Percentiles rank a stretch among this genome's conserved stretches.
Evolutionary conservation across 2,113 vertebrate genomes (phyloP).

Genomic region (Phalacrocorax pelagicus): DNA sequence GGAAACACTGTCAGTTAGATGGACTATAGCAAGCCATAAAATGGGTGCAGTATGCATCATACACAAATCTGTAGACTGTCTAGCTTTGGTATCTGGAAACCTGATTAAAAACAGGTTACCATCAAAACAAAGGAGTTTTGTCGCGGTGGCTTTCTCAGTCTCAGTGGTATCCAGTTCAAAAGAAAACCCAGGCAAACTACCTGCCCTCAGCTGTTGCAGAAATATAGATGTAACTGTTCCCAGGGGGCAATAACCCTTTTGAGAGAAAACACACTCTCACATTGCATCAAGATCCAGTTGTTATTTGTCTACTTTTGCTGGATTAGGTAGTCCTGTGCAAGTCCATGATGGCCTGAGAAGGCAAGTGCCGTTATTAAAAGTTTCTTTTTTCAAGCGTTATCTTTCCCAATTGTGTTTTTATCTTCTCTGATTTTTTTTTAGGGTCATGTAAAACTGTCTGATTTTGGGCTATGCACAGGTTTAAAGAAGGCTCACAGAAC

Average conservation of each 20-base stretch:
- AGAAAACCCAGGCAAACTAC: neutral
- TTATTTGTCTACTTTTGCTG: neutral
- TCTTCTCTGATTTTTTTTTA: conserved; percentile 49
- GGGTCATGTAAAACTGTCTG: conserved; percentile 97
- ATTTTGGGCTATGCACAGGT: conserved; percentile 97
- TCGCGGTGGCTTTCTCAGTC: neutral
- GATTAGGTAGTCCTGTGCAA: neutral
- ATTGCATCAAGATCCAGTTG: neutral
- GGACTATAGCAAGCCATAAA: neutral
- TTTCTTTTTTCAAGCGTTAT: neutral
- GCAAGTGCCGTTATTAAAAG: neutral
- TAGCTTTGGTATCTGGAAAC: neutral
- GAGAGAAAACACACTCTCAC: neutral
- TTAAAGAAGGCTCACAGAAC: conserved; percentile 98
- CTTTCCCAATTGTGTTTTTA: neutral
- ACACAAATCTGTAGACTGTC: neutral
- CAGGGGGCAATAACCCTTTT: neutral
- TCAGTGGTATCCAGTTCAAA: neutral
- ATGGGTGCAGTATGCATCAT: neutral
- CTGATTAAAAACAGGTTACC: neutral
- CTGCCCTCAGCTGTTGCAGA: neutral
- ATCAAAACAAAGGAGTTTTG: neutral
- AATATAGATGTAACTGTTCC: neutral
- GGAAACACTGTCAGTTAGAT: neutral
- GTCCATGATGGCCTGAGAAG: neutral